phyloP scores from a whole-genome alignment of 2,888 invertebrate species.

The Sesia apiformis region DNA sequence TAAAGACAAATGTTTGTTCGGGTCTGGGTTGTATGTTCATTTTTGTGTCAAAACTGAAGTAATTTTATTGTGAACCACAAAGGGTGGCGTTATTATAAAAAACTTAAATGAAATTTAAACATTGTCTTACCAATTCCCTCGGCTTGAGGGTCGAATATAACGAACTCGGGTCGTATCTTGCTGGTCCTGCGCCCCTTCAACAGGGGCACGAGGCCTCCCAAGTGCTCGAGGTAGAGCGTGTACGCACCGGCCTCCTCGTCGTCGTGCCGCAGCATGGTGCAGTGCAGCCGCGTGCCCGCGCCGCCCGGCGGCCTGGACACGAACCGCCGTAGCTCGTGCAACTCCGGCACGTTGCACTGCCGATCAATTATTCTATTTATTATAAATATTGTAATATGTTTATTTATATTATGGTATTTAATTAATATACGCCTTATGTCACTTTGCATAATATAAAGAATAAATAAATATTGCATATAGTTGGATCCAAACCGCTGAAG shows the following conservation, averaged over 20 bases:
- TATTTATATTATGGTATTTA: too few relatives aligned
- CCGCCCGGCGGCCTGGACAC: conserved; percentile 90
- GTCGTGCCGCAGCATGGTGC: conserved; percentile 97
- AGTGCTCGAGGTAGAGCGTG: conserved; percentile 93
- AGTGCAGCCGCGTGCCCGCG: conserved; percentile 91
- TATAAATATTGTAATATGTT: too few relatives aligned
- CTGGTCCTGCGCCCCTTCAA: conserved; percentile 96
- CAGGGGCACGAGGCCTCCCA: conserved; percentile 96
- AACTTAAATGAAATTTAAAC: too few relatives aligned
- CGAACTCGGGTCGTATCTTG: conserved; percentile 98
- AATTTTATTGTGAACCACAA: too few relatives aligned
- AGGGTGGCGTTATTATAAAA: too few relatives aligned
- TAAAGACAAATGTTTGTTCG: too few relatives aligned
- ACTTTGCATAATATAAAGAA: too few relatives aligned
- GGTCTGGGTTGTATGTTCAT: too few relatives aligned
- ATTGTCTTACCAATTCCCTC: conserved; percentile 69
- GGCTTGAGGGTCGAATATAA: conserved; percentile 94
- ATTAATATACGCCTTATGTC: too few relatives aligned
- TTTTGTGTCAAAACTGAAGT: too few relatives aligned
- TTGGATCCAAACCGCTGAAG: too few relatives aligned
- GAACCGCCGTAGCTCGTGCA: conserved; percentile 90
- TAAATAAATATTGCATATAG: too few relatives aligned
- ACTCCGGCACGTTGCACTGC: conserved; percentile 95
- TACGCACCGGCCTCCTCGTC: conserved; percentile 88
- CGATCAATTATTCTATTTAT: background rate